Base-by-base conservation (phyloP, 2,888 invertebrate species). In the Maniola hyperantus region DNA sequence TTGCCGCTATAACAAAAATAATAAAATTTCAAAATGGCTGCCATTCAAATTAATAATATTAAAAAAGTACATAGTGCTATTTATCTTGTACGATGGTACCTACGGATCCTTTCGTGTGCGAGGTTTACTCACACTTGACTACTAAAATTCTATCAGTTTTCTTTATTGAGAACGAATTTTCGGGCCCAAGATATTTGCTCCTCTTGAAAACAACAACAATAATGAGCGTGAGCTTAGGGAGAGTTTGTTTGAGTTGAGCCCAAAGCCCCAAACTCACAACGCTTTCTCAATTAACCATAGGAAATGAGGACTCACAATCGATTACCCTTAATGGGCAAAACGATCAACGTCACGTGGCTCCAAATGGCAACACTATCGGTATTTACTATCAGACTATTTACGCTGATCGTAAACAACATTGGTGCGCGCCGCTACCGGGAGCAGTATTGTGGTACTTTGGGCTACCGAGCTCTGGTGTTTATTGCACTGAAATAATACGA, bases 321-420 rank as follows among this genome's bases (percentile, higher is more conserved):
- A 63, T 63, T 63, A 63, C 54, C 54, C 34, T 18, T 63, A 63
- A 63, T 63, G 63, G 63, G 54, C 20, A 34, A 46, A 63, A 54
- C 63, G 26, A 55, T 63, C 63, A 55, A 46, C 63, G 63, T 63
- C 63, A 63, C 55, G 63, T 63, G 63, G 44, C 44, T 51, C 63
- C 39, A 46, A 63, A 63, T 63, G 63, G 63, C 63, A 63, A 55
- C 54, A 63, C 63, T 46, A 55, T 63, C 55, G 34, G 36, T 63
- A 63, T 63, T 55, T 55, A 63, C 63, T 54, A 55, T 63, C 63
- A 18, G 46, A 55, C 60, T 67, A 69, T 69, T 67, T 67, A 67
- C 66, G 64, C 51, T 20, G 46, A 66, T 69, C 66, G 66, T 69
- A 69, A 69, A 64, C 64, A 58, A 67, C 69, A 67, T 39, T 61